Evolutionary conservation across 2,113 vertebrate species (phyloP).

Genomic region (Phyllopteryx taeniolatus): DNA sequence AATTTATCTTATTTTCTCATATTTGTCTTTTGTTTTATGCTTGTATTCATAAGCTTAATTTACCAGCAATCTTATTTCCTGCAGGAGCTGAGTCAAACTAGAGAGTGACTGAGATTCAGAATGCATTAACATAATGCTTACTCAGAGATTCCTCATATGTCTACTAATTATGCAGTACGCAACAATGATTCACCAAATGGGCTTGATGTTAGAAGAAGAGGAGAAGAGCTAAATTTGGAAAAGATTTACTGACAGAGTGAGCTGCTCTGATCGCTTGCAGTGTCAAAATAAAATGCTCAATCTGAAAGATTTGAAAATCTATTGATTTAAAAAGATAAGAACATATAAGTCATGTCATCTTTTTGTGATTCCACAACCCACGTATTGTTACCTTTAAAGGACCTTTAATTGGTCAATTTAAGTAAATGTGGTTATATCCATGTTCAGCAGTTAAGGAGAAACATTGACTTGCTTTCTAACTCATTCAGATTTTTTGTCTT

Average conservation of each 20-base stretch:
- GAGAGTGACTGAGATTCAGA: neutral
- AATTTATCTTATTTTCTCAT: neutral
- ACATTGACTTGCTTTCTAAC: neutral
- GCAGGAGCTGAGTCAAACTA: neutral
- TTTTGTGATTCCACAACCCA: neutral
- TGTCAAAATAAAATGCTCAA: neutral
- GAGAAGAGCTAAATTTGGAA: neutral
- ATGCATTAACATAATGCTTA: neutral
- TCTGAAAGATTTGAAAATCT: neutral
- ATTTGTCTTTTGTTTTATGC: neutral
- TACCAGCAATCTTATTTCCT: conserved; percentile 9
- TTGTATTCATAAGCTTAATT: neutral
- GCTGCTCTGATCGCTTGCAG: conserved; percentile 1
- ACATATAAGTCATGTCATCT: too few relatives aligned
- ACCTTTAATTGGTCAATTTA: neutral
- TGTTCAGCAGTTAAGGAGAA: neutral
- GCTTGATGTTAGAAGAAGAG: neutral
- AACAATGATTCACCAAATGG: neutral
- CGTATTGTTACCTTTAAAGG: neutral
- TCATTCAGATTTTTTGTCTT: neutral
- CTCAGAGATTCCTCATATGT: neutral
- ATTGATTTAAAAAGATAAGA: neutral
- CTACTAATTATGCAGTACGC: neutral
- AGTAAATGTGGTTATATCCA: neutral
- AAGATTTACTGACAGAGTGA: neutral